phyloP scores from a whole-genome alignment of 2,888 invertebrate species.

The Pandemis corylana region DNA sequence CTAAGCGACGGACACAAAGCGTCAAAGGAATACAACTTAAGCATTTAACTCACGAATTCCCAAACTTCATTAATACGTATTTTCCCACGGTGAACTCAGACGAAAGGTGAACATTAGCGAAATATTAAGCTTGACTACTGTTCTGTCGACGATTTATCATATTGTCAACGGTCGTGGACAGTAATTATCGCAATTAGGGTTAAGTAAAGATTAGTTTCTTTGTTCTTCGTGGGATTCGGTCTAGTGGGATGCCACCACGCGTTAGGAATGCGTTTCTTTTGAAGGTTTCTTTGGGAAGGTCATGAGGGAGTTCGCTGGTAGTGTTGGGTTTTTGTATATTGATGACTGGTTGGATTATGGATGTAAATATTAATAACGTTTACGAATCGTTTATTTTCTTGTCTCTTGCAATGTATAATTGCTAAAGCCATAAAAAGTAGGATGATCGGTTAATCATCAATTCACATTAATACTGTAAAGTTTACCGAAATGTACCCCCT shows the following conservation, averaged over 20 bases:
- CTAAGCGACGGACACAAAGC: background rate
- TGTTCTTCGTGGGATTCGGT: slow-evolving; percentile 60
- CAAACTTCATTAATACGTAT: slow-evolving; percentile 43
- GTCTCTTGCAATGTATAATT: too few species aligned
- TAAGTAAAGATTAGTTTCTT: slow-evolving; percentile 79
- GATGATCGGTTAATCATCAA: background rate
- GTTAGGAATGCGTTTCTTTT: slow-evolving; percentile 28
- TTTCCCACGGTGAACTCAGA: slow-evolving; percentile 66
- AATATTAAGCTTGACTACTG: slow-evolving; percentile 53
- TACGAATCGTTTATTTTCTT: background rate
- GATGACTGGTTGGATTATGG: background rate
- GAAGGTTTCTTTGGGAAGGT: slow-evolving; percentile 6
- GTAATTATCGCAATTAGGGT: slow-evolving; percentile 82
- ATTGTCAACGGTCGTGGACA: slow-evolving; percentile 63
- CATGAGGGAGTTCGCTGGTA: background rate
- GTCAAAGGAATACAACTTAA: slow-evolving; percentile 1
- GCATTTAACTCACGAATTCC: slow-evolving; percentile 1
- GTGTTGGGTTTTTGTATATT: background rate
- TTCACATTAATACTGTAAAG: background rate
- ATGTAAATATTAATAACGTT: background rate
- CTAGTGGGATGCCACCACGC: slow-evolving; percentile 39
- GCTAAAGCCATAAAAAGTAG: too few species aligned
- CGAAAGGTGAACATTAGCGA: slow-evolving; percentile 62
- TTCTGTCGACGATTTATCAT: slow-evolving; percentile 71
- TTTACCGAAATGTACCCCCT: background rate